Conservation (phyloP, 2,113 vertebrate genomes). For the Pachypanchax playfairii region DNA sequence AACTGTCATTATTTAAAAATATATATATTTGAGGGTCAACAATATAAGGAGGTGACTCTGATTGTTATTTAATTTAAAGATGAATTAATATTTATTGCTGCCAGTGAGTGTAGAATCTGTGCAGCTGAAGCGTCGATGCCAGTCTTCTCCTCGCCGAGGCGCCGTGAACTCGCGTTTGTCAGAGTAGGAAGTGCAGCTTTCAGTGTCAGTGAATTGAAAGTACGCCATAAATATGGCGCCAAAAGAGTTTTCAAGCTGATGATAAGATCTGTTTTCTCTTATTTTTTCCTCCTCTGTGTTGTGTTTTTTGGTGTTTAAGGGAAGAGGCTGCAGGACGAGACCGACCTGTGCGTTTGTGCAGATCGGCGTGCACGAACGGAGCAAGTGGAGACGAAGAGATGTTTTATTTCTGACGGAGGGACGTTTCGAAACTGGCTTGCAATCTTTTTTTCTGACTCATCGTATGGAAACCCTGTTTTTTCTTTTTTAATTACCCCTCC, state of each 20-base stretch:
- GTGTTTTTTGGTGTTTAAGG: conserved; percentile 40
- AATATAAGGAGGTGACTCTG: too few species aligned
- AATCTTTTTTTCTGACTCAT: conserved; percentile 74
- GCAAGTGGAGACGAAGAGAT: conserved; percentile 57
- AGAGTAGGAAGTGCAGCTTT: conserved; percentile 74
- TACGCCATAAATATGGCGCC: conserved; percentile 99
- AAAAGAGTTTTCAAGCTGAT: conserved; percentile 89
- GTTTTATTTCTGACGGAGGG: conserved; percentile 77
- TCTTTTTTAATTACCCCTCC: conserved; percentile 7
- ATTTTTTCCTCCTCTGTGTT: background rate
- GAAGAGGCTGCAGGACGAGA: conserved; percentile 71
- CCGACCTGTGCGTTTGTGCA: conserved; percentile 66
- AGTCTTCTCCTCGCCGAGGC: conserved; percentile 62
- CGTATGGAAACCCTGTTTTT: conserved; percentile 56
- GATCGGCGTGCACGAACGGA: conserved; percentile 22
- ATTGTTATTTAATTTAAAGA: too few species aligned
- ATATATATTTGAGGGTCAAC: too few species aligned
- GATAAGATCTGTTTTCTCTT: conserved; percentile 78
- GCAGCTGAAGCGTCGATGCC: conserved; percentile 59
- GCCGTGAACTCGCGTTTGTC: conserved; percentile 54
- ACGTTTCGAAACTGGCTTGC: conserved; percentile 76
- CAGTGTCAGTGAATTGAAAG: conserved; percentile 92
- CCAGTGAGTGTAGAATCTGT: too few species aligned
- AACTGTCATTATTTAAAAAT: too few species aligned
- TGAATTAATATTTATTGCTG: too few species aligned